These are phyloP conservation scores for Eutrigla gurnardus DNA, from an alignment of 2,797 vertebrate species.

Conservation along the genomic window DNA sequence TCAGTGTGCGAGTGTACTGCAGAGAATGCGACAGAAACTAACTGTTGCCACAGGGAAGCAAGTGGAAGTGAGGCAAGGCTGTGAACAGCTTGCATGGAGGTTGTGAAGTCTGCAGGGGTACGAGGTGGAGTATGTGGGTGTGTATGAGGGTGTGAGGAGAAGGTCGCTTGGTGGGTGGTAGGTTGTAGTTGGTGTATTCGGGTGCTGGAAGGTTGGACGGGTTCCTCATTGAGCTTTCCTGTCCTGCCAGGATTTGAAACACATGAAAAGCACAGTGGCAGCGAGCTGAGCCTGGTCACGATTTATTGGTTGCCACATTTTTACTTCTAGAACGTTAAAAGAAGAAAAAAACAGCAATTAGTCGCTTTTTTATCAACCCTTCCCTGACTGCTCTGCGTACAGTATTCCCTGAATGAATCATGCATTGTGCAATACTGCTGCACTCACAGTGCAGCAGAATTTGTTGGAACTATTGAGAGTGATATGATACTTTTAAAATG, in stretches of 20 bases:
- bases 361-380: slow-evolving; percentile 25
- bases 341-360: slow-evolving; percentile 8
- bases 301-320: slow-evolving; percentile 28
- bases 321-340: background rate
- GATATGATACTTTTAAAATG: slow-evolving; percentile 4
- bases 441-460: slow-evolving; percentile 28
- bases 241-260: slow-evolving; percentile 1
- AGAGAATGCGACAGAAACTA: slow-evolving; percentile 41
- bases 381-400: background rate
- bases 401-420: slow-evolving; percentile 56
- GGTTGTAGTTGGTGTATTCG: background rate
- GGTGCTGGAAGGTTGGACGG: background rate
- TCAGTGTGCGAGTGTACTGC: slow-evolving; percentile 19
- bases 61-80: slow-evolving; percentile 11
- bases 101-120: slow-evolving; percentile 33
- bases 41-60: slow-evolving; percentile 32
- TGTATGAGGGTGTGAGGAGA: background rate
- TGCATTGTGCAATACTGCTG: slow-evolving; percentile 7
- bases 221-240: slow-evolving; percentile 1
- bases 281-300: slow-evolving; percentile 17
- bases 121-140: slow-evolving; percentile 27
- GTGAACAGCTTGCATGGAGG: slow-evolving; percentile 51
- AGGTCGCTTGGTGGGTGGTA: slow-evolving; percentile 12
- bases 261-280: slow-evolving; percentile 16
- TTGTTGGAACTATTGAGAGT: slow-evolving; percentile 22